A percentile compares a stretch with the other conserved stretches of the same genome.
Conservation (phyloP, 2,888 invertebrate species). For the Tromatobia lineatoria region DNA sequence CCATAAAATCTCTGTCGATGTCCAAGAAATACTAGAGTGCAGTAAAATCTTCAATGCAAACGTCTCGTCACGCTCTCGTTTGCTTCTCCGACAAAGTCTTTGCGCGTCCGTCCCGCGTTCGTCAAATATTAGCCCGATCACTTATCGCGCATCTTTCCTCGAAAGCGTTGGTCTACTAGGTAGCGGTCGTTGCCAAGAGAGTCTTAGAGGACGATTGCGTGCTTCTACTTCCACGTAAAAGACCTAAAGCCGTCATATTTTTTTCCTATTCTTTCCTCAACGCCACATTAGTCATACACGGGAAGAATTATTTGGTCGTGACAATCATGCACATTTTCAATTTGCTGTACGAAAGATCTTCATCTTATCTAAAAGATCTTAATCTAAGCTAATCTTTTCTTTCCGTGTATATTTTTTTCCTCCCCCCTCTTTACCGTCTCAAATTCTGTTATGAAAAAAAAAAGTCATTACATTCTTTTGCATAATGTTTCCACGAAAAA, state of each 20-base stretch:
- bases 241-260: no score
- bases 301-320: neutral
- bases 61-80: conserved; percentile 63
- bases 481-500: no score
- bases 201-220: neutral
- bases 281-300: neutral
- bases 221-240: conserved; percentile 5
- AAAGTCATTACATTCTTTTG: no score
- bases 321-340: neutral
- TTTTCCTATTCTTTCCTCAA: conserved; percentile 4
- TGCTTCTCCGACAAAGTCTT: conserved; percentile 63
- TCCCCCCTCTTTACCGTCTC: neutral
- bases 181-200: neutral
- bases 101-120: conserved; percentile 54
- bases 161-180: conserved; percentile 43
- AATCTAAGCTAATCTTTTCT: no score
- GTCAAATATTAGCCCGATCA: conserved; percentile 67
- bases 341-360: no score
- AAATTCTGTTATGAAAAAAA: no score
- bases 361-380: no score
- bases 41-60: neutral
- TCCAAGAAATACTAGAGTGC: neutral
- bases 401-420: conserved; percentile 1
- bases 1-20: neutral
- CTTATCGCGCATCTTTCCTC: conserved; percentile 66